Evolutionary conservation across 2,113 vertebrate genomes (phyloP).

Genomic region (Tringa solitaria): DNA sequence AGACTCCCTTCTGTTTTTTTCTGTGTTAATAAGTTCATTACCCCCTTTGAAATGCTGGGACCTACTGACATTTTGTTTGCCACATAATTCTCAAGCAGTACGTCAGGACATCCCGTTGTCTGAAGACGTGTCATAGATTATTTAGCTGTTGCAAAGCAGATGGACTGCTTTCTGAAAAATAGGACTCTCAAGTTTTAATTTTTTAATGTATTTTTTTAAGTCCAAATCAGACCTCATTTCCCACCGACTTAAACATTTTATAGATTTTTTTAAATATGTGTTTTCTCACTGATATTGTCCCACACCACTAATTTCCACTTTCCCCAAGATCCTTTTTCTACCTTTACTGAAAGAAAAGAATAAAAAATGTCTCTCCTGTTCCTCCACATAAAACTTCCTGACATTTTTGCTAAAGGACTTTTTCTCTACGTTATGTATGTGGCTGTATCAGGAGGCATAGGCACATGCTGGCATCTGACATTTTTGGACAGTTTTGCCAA

Average conservation of each 20-base stretch:
- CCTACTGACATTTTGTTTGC: neutral
- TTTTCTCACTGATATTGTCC: neutral
- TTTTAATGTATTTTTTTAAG: neutral
- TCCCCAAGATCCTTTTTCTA: neutral
- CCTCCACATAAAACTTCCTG: neutral
- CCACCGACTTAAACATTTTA: neutral
- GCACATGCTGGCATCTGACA: constrained; percentile 1
- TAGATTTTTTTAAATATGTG: neutral
- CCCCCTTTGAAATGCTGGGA: neutral
- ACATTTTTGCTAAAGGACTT: neutral
- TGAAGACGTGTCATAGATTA: neutral
- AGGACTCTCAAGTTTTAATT: neutral
- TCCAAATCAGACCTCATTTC: neutral
- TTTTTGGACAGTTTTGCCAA: neutral
- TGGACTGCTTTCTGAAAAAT: neutral
- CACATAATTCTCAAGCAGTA: neutral
- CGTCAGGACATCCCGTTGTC: neutral
- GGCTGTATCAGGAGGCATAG: neutral
- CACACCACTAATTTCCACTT: neutral
- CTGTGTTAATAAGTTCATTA: neutral
- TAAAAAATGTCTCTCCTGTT: neutral
- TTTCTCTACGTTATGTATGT: neutral
- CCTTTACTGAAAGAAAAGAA: neutral
- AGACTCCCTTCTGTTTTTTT: neutral
- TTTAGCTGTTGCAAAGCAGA: neutral